phyloP scores from a whole-genome alignment of 2,888 invertebrate species.

The Lagria hirta region DNA sequence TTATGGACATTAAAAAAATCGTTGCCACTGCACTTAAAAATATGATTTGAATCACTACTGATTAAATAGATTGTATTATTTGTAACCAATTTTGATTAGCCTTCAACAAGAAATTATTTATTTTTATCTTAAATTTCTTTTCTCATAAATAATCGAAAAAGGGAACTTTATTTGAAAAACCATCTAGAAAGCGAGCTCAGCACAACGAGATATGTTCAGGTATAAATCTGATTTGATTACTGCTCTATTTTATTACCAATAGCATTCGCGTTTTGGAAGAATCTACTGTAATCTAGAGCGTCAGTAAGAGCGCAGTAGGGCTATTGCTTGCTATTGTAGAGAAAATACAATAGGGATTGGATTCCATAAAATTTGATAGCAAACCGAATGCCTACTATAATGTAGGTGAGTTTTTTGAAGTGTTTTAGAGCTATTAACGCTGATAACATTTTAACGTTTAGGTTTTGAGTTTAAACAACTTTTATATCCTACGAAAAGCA shows the following conservation, averaged over 20 bases:
- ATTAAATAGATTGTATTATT: too few species aligned
- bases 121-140: slow-evolving; percentile 23
- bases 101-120: slow-evolving; percentile 16
- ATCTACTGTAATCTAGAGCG: slow-evolving; percentile 39
- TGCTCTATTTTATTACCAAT: slow-evolving; percentile 41
- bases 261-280: slow-evolving; percentile 37
- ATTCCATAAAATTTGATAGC: slow-evolving; percentile 40
- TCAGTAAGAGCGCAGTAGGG: slow-evolving; percentile 36
- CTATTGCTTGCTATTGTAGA: slow-evolving; percentile 40
- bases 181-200: slow-evolving; percentile 25
- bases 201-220: slow-evolving; percentile 36
- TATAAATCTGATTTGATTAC: slow-evolving; percentile 43
- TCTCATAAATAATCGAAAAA: slow-evolving; percentile 31
- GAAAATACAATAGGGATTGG: slow-evolving; percentile 38
- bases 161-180: slow-evolving; percentile 30
- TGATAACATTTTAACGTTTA: too few species aligned
- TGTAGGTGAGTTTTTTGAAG: slow-evolving; percentile 34
- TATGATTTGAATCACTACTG: too few species aligned
- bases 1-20: too few species aligned
- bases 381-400: slow-evolving; percentile 32
- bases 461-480: too few species aligned
- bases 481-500: too few species aligned
- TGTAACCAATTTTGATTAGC: too few species aligned
- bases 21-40: too few species aligned
- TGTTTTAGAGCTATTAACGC: slow-evolving; percentile 34